Evolutionary conservation across 2,797 vertebrate genomes (phyloP).

Genomic region (Onychomys arenicola): DNA sequence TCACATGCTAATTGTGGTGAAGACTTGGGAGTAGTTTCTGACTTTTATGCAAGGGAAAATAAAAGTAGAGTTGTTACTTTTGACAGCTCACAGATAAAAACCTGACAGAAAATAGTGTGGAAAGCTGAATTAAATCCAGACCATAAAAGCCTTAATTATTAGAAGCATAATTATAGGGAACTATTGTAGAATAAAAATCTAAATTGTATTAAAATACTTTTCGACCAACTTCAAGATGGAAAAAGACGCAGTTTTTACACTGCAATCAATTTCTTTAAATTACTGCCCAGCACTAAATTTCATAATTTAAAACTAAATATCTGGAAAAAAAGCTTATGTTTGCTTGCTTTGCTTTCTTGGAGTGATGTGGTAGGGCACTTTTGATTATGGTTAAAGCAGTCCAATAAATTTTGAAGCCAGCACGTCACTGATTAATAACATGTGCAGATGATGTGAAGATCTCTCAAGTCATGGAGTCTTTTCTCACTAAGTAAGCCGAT

Average conservation of each 20-base stretch:
- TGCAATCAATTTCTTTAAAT: conserved; percentile 74
- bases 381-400: conserved; percentile 7
- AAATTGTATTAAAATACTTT: conserved; percentile 78
- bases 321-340: conserved; percentile 63
- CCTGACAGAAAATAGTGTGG: conserved; percentile 75
- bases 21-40: conserved; percentile 77
- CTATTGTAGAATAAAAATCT: conserved; percentile 78
- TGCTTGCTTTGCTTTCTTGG: conserved; percentile 56
- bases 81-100: conserved; percentile 78
- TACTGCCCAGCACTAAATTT: conserved; percentile 68
- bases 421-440: conserved; percentile 13
- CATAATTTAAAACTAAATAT: conserved; percentile 67
- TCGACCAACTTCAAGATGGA: conserved; percentile 67
- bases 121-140: conserved; percentile 78
- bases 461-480: background rate
- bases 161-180: conserved; percentile 76
- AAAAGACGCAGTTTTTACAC: conserved; percentile 58
- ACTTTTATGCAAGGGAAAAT: conserved; percentile 75
- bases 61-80: conserved; percentile 75
- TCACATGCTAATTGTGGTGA: conserved; percentile 80
- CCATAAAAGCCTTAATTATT: conserved; percentile 82
- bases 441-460: background rate
- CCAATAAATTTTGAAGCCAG: background rate
- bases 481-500: conserved; percentile 17
- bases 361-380: conserved; percentile 53